Evolutionary conservation across 2,888 invertebrate species (phyloP).

Genomic region (Micropterix aruncella): DNA sequence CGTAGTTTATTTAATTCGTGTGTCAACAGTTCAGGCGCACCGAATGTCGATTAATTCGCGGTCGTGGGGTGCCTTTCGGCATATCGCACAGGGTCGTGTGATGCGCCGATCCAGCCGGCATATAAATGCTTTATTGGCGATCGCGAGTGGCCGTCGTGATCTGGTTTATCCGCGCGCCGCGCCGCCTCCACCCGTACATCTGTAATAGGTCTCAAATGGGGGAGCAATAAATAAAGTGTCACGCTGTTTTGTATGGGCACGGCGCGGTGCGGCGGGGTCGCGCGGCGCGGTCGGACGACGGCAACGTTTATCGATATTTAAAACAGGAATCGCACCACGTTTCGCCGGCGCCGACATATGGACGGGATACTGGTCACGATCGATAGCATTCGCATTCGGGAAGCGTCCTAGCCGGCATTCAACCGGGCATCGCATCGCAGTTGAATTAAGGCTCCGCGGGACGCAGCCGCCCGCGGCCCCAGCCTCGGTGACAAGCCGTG

Average conservation of each 20-base stretch:
- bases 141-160: background rate
- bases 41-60: too few relatives aligned
- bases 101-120: too few relatives aligned
- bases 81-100: too few relatives aligned
- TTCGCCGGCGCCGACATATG: background rate
- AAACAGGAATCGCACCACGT: background rate
- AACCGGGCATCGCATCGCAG: background rate
- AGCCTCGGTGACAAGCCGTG: too few relatives aligned
- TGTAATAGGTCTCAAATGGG: background rate
- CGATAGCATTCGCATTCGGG: background rate
- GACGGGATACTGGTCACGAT: background rate
- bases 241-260: background rate
- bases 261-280: background rate
- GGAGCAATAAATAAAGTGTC: background rate
- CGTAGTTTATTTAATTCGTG: too few relatives aligned
- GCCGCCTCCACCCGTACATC: background rate
- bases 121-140: too few relatives aligned
- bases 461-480: slow-evolving; percentile 1
- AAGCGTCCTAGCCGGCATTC: background rate
- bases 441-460: background rate
- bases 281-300: background rate
- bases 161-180: background rate
- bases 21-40: too few relatives aligned
- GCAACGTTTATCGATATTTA: background rate
- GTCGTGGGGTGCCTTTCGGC: too few relatives aligned